Percentiles rank a stretch among this genome's conserved stretches.
Evolutionary conservation across 2,797 vertebrate genomes (phyloP).

Genomic region (Fundulus diaphanus): DNA sequence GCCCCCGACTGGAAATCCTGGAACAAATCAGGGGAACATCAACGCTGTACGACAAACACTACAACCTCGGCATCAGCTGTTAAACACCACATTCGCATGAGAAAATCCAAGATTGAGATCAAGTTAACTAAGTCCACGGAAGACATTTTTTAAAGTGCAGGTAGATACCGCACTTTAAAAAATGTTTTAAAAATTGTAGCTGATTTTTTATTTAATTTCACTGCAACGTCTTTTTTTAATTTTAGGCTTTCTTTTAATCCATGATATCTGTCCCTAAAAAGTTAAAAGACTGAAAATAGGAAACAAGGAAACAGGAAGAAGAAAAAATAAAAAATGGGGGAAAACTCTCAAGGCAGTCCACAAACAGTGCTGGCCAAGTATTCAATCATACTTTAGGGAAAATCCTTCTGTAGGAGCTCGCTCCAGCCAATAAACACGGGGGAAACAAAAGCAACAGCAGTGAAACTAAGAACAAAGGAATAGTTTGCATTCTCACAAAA

Average conservation of each 20-base stretch:
- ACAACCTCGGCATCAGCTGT: neutral
- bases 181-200: too few species aligned
- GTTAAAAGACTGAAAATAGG: neutral
- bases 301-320: neutral
- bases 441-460: neutral
- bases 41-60: neutral
- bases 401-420: neutral
- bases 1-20: conserved; percentile 51
- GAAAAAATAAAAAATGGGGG: neutral
- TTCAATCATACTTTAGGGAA: neutral
- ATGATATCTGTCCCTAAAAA: neutral
- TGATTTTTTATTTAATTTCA: neutral
- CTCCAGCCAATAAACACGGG: neutral
- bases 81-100: neutral
- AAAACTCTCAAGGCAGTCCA: neutral
- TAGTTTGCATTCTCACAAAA: neutral
- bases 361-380: neutral
- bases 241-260: neutral
- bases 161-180: too few species aligned
- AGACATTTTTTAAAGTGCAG: neutral
- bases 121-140: neutral
- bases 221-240: neutral
- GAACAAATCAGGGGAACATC: conserved; percentile 26
- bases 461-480: conserved; percentile 9
- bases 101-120: neutral